Base-by-base conservation (phyloP, 2,113 vertebrate species). In the Jaculus jaculus region DNA sequence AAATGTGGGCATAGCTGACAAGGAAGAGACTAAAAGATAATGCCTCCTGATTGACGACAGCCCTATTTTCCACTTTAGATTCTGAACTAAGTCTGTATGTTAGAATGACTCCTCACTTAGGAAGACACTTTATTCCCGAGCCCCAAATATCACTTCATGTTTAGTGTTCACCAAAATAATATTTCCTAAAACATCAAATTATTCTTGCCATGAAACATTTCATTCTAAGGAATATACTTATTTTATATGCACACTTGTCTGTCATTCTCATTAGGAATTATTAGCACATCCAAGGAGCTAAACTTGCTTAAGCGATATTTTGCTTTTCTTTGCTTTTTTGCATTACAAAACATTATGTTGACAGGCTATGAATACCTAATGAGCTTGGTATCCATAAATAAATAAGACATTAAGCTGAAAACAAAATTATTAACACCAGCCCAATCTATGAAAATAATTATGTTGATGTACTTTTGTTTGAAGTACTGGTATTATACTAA, bases 311-410 rank as follows among this genome's bases (percentile, higher is more conserved):
- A 88, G 39, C 51, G 47, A 86, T 87, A 92, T 90, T 88, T 95
- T 93, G 54, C 42, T 86, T 91, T 92, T 68, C 11, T 28, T 71
- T 34, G 47, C 11, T 68, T 3, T 94, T 95, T 84, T 68, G 18
- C 30, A 81, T 94, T 87, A 77, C 4, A 94, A 95, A 71, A 74
- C 24, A 88, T 95, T 84, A 51, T 93, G 80, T 80, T 86, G 84
- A 77, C 34, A 84, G 10, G 23, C 63, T 84, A 32, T 87, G 72
- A 83, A 73, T 88, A 7, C 26, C 21, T 91, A 87, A 79, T 85
- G 34, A 84, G 3, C 80, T 88, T 60, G 72, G 9, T n/a, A 73
- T 16, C 21, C 20, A 75, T 86, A 91, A 94, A 72, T 84, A 93
- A 78, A 74, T 69, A 77, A 93, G 51, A 54, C 24, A 60, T 87